Percentiles rank a stretch among this genome's conserved stretches.
Conservation (phyloP, 2,113 vertebrate genomes). For the Rhea pennata region DNA sequence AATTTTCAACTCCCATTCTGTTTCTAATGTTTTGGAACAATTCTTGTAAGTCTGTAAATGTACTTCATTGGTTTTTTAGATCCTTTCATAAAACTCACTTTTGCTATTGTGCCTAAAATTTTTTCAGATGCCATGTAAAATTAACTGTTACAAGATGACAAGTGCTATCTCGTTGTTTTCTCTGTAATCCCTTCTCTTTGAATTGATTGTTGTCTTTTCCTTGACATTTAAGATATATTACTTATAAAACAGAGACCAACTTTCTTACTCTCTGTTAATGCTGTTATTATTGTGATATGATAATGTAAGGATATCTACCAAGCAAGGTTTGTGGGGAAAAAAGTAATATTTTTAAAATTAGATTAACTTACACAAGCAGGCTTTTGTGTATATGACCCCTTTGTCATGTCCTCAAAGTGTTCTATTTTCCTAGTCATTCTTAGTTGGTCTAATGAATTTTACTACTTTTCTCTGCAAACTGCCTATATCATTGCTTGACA, state of each 20-base stretch:
- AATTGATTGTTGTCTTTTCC: neutral
- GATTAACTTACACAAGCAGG: neutral
- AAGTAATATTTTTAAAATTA: conserved; percentile 16
- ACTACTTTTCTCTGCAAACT: neutral
- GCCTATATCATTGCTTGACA: neutral
- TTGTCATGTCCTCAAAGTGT: conserved; percentile 5
- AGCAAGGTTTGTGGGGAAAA: neutral
- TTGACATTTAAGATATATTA: neutral
- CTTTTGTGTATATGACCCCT: neutral
- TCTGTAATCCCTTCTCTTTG: neutral
- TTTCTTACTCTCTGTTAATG: neutral
- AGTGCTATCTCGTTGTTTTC: neutral
- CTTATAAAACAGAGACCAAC: neutral
- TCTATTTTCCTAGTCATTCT: neutral
- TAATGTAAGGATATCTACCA: neutral
- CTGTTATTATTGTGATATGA: neutral
- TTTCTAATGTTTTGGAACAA: neutral
- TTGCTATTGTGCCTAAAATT: neutral
- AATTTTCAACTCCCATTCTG: neutral
- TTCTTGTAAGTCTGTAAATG: neutral
- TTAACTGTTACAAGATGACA: neutral
- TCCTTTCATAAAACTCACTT: neutral
- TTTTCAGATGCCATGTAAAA: neutral
- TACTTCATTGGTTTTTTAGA: neutral
- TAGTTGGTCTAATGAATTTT: neutral